phyloP scores from a whole-genome alignment of 2,888 invertebrate genomes.

The Siphlonurus alternatus region DNA sequence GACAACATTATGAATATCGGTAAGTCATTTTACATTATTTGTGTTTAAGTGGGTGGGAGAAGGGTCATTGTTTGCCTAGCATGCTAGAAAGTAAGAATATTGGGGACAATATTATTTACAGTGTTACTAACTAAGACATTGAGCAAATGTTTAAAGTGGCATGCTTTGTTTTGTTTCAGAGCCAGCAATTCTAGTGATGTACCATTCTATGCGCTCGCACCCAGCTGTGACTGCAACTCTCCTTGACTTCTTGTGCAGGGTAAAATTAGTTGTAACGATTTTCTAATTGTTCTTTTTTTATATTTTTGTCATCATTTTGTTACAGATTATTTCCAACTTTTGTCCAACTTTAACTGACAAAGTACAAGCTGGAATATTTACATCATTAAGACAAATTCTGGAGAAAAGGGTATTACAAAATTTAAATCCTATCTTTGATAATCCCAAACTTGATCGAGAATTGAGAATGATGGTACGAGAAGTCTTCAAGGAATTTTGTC shows the following conservation, averaged over 20 bases:
- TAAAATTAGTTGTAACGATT: slow-evolving; percentile 29
- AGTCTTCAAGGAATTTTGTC: slow-evolving; percentile 82
- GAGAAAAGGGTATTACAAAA: slow-evolving; percentile 86
- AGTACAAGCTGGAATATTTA: slow-evolving; percentile 64
- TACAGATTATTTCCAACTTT: slow-evolving; percentile 71
- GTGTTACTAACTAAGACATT: no score
- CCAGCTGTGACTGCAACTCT: slow-evolving; percentile 79
- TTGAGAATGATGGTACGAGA: slow-evolving; percentile 68
- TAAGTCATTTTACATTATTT: slow-evolving; percentile 17
- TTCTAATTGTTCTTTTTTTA: slow-evolving; percentile 3
- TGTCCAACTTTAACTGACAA: slow-evolving; percentile 62
- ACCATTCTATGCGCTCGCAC: slow-evolving; percentile 82
- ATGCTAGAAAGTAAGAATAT: no score
- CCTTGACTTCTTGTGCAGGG: slow-evolving; percentile 73
- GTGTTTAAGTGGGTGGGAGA: not conserved
- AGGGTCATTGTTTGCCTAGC: no score
- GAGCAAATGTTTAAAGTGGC: no score
- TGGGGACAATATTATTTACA: no score
- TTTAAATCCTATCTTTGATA: slow-evolving; percentile 71
- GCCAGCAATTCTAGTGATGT: slow-evolving; percentile 86
- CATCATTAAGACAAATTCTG: slow-evolving; percentile 67
- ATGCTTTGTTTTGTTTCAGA: slow-evolving; percentile 37
- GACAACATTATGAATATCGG: slow-evolving; percentile 91
- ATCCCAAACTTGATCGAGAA: slow-evolving; percentile 71
- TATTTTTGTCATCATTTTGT: slow-evolving; percentile 12